These are phyloP conservation scores for Scolanthus callimorphus DNA, from an alignment of 92 coral and sea anemone genomes.

Conservation along the genomic window DNA sequence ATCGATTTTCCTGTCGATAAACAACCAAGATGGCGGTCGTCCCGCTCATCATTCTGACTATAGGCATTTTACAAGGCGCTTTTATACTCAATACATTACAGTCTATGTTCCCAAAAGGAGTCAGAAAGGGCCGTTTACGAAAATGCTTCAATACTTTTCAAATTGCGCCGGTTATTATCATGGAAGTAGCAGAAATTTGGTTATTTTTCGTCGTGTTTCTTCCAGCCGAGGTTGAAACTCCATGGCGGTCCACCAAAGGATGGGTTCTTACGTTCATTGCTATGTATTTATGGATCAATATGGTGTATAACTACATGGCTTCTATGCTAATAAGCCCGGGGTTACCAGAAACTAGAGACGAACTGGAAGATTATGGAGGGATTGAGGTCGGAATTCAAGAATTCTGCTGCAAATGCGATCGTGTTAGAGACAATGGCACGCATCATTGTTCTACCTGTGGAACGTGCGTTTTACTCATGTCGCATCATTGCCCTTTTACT, in stretches of 20 bases:
- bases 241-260: constrained; percentile 71
- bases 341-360: constrained; percentile 73
- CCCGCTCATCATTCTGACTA: constrained; percentile 68
- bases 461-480: constrained; percentile 90
- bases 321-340: constrained; percentile 90
- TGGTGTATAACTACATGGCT: constrained; percentile 91
- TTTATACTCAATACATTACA: constrained; percentile 85
- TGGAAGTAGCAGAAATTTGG: constrained; percentile 85
- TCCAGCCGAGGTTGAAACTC: constrained; percentile 75
- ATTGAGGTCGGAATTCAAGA: constrained; percentile 36
- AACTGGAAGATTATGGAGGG: constrained; percentile 73
- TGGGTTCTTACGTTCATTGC: constrained; percentile 59
- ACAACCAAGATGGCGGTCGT: constrained; percentile 97
- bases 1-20: neutral
- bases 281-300: constrained; percentile 86
- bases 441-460: constrained; percentile 91
- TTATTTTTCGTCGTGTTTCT: constrained; percentile 81
- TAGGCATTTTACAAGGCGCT: constrained; percentile 88
- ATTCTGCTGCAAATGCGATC: constrained; percentile 79
- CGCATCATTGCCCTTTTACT: constrained; percentile 98
- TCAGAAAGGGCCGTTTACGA: constrained; percentile 39
- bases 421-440: constrained; percentile 77
- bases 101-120: constrained; percentile 74
- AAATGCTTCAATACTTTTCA: constrained; percentile 66
- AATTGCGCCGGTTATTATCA: constrained; percentile 74